Percentiles rank a stretch among this genome's conserved stretches.
Evolutionary conservation across 2,888 invertebrate species (phyloP).

Genomic region (Watsonalla binaria): DNA sequence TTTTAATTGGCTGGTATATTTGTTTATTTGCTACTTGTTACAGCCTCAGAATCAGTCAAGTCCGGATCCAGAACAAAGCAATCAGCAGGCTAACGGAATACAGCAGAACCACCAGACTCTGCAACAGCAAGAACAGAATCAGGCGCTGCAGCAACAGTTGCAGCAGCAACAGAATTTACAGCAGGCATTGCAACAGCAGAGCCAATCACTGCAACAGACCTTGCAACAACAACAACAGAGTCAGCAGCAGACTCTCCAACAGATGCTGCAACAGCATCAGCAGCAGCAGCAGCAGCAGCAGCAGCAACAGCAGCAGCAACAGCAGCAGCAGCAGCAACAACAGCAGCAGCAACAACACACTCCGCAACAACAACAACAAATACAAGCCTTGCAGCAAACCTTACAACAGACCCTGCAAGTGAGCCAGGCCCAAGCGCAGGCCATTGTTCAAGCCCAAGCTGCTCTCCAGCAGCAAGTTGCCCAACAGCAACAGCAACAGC

Average conservation of each 20-base stretch:
- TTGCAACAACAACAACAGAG: conserved; percentile 32
- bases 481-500: conserved; percentile 64
- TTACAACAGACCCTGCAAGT: conserved; percentile 65
- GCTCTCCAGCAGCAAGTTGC: conserved; percentile 69
- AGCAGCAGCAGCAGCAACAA: conserved; percentile 41
- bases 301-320: conserved; percentile 45
- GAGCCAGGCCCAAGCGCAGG: conserved; percentile 69
- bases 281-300: conserved; percentile 39
- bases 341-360: conserved; percentile 43
- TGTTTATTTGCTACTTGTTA: conserved; percentile 28
- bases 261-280: conserved; percentile 45
- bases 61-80: conserved; percentile 64
- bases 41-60: conserved; percentile 76
- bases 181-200: conserved; percentile 45
- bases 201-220: conserved; percentile 21
- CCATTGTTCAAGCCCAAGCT: conserved; percentile 66
- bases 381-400: conserved; percentile 52
- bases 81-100: conserved; percentile 70
- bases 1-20: background rate
- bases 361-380: conserved; percentile 38
- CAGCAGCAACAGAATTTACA: conserved; percentile 32
- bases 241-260: conserved; percentile 43
- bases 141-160: conserved; percentile 45
- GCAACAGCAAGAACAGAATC: conserved; percentile 47
- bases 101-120: conserved; percentile 60